phyloP scores from a whole-genome alignment of 2,888 invertebrate species.

The Pterostichus madidus region DNA sequence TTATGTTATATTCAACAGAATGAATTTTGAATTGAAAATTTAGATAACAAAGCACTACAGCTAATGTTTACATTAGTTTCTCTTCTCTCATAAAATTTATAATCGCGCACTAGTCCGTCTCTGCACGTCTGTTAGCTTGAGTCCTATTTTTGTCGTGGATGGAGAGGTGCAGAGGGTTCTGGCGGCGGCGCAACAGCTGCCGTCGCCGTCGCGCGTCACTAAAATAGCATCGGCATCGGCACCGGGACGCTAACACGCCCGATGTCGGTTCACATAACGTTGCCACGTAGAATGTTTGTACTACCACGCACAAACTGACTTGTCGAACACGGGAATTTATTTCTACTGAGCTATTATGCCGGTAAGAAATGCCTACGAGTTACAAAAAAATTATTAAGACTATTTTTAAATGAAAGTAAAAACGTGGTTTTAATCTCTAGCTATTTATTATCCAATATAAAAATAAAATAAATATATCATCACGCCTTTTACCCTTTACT shows the following conservation, averaged over 20 bases:
- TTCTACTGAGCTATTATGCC: background rate
- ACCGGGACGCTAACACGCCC: conserved; percentile 13
- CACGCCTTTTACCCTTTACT: too few species aligned
- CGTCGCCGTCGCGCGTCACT: background rate
- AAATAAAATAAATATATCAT: too few species aligned
- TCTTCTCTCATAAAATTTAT: background rate
- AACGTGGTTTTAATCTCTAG: too few species aligned
- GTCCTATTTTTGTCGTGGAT: background rate
- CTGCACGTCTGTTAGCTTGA: conserved; percentile 6
- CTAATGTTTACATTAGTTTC: too few species aligned
- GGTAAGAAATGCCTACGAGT: background rate
- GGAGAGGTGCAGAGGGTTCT: background rate
- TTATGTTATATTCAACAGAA: too few species aligned
- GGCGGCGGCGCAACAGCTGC: conserved; percentile 22
- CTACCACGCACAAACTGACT: background rate
- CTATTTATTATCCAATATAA: too few species aligned
- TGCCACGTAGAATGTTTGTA: conserved; percentile 6
- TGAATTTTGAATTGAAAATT: too few species aligned
- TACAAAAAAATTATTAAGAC: too few species aligned
- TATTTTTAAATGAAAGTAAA: too few species aligned
- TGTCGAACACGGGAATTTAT: background rate
- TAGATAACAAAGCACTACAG: too few species aligned
- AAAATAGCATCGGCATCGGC: conserved; percentile 5
- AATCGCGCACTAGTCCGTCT: background rate
- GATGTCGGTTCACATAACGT: conserved; percentile 10